A percentile compares a stretch with the other conserved stretches of the same genome.
These are phyloP conservation scores for Hypomesus transpacificus DNA, from an alignment of 2,113 vertebrate genomes.

Conservation along the genomic window DNA sequence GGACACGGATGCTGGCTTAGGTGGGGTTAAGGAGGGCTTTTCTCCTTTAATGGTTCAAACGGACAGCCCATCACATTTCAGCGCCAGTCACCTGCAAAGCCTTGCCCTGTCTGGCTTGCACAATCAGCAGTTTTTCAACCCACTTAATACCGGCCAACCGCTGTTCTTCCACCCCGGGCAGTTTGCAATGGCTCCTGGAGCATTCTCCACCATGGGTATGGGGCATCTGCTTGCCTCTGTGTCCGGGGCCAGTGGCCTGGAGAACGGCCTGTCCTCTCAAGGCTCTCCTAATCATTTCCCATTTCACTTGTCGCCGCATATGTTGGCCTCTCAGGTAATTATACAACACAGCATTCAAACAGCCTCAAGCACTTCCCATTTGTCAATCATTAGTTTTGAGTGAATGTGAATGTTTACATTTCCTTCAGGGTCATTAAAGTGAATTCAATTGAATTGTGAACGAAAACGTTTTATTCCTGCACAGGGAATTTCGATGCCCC, in stretches of 20 bases:
- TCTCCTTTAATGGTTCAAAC: conserved; percentile 78
- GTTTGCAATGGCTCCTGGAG: conserved; percentile 77
- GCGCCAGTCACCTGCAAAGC: conserved; percentile 76
- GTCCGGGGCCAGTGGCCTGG: conserved; percentile 70
- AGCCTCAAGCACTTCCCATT: not conserved
- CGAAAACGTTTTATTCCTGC: conserved; percentile 17
- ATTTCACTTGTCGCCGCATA: conserved; percentile 87
- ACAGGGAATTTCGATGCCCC: conserved; percentile 87
- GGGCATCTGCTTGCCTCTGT: conserved; percentile 85
- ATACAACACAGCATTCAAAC: not conserved
- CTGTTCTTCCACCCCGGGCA: conserved; percentile 86
- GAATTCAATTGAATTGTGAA: not conserved
- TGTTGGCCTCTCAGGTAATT: conserved; percentile 92
- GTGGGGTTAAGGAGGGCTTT: conserved; percentile 70
- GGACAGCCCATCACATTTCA: conserved; percentile 74
- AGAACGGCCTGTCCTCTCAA: conserved; percentile 70
- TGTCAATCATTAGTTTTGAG: not conserved
- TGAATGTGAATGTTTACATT: not conserved
- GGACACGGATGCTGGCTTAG: conserved; percentile 58
- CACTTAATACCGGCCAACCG: conserved; percentile 74
- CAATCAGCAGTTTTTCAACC: conserved; percentile 81
- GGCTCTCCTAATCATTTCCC: conserved; percentile 76
- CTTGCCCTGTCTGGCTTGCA: conserved; percentile 79
- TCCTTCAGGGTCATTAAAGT: too few species aligned
- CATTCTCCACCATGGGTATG: conserved; percentile 82